Evolutionary conservation across 1,140 invertebrate genomes (phyloP), one percentile per base, ranked within the genome.

Genomic region (Bombus superbus): DNA sequence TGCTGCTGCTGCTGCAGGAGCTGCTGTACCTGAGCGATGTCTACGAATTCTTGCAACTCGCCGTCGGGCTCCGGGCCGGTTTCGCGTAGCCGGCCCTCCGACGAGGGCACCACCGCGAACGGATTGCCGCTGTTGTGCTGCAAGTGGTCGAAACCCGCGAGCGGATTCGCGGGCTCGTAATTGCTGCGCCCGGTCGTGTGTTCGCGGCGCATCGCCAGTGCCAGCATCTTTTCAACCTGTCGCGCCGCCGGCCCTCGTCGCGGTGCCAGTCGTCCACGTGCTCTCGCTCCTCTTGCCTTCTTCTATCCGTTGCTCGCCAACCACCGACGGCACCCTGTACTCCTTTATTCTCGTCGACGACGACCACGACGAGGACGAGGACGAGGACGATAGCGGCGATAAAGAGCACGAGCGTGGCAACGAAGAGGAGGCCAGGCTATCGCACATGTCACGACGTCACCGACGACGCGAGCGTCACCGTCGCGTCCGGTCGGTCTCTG

Each of bases 201-300:
- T 95, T 95, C 94, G 93, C 94, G 94, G 93, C 94, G 94, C 94
- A 95, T 95, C 91, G 94, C 94, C 92, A 94, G 94, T 91, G 94
- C 94, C 94, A 94, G 94, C 94, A 94, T 95, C 92, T 95, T 95
- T 94, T 94, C 91, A 91, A 92, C 88, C 89, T 92, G 88, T 90
- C 88, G 88, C 88, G 89, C 83, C 89, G 89, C 88, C 89, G 89
- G 89, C 86, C 72, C 88, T 89, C 89, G 89, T 86, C 87, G 73
- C 83, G 87, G 88, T 90, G 80, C 81, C 89, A 79, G 71, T 73
- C 66, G 66, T 83, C 88, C 89, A 88, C 89, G 83, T 86, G 86
- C 72, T 75, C 79, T 83, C 28, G 81, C 57, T 42, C 32, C 72
- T 38, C 72, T 74, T 72, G 38, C 83, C 86, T 79, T 79, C 69